Base-by-base conservation (phyloP, 2,797 vertebrate species). In the Alauda arvensis region DNA sequence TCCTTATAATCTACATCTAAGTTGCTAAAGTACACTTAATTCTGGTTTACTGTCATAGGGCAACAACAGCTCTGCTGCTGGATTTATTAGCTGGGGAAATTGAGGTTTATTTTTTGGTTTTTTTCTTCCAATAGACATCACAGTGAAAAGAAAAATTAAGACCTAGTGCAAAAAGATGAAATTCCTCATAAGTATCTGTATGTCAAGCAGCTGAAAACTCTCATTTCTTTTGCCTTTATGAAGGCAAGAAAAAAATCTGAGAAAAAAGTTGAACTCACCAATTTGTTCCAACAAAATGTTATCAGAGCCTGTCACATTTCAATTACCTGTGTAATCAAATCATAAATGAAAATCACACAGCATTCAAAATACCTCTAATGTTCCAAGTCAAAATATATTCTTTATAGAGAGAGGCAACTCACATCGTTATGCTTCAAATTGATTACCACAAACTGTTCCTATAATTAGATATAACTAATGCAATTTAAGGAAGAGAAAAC, bases 401-500 rank as follows among this genome's bases (percentile, higher is more conserved):
- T 91, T 94, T 83, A 66, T 19, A 66, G 42, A 90, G 69, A 88
- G 49, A 93, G 20, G 34, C 19, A 93, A 83, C 85, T 90, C 48
- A 76, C 51, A 89, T 84, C 8, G 3, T 70, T 59, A 75, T 49
- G 87, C 70, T 80, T 91, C 90, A 93, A 83, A 91, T 52, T 84
- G 80, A 95, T 92, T 91, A 93, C 42, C 46, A 79, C 59, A 93
- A 93, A 94, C 78, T 80, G 33, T 79, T 91, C 60, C 53, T 91
- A 71, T 92, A 94, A 94, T 96, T 95, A 93, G 53, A 82, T 83
- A 79, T 61, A 92, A 93, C 74, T 90, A 90, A 88, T 83, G 19
- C 63, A 94, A 93, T 92, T 79, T 74, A 87, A 80, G 78, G 43
- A 81, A 77, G 55, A 92, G 74, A 90, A 91, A 83, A 39, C 29